phyloP scores from a whole-genome alignment of 2,888 invertebrate species.

The Caenorhabditis uteleia region DNA sequence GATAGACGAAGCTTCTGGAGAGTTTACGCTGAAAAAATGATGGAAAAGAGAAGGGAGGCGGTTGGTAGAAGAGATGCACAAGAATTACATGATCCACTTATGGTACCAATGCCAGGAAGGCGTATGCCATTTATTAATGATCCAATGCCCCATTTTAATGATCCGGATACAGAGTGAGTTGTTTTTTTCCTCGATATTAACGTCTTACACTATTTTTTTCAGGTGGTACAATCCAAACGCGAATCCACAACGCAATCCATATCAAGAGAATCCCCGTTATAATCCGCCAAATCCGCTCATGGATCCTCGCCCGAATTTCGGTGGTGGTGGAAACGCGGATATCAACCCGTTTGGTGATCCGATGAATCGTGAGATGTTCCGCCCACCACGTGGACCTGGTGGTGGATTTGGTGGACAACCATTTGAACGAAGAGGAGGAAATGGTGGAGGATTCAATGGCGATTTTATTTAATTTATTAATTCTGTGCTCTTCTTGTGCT shows the following conservation, averaged over 20 bases:
- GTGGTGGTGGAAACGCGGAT: conserved; percentile 5
- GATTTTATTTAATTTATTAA: neutral
- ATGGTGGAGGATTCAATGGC: conserved; percentile 16
- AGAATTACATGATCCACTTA: too few species aligned
- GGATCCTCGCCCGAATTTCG: neutral
- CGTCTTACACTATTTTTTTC: too few species aligned
- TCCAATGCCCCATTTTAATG: too few species aligned
- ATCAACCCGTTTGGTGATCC: conserved; percentile 16
- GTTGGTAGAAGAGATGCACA: too few species aligned
- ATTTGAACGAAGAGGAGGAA: conserved; percentile 15
- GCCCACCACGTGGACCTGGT: conserved; percentile 18
- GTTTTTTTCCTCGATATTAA: neutral
- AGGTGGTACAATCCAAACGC: too few species aligned
- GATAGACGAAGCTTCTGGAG: too few species aligned
- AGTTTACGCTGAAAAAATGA: too few species aligned
- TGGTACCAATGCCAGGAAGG: too few species aligned
- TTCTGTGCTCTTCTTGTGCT: neutral
- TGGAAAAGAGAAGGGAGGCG: too few species aligned
- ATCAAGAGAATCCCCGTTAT: conserved; percentile 4
- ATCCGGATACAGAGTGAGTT: conserved; percentile 22
- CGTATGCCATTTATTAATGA: too few species aligned
- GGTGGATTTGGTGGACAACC: conserved; percentile 22
- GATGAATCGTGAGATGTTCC: conserved; percentile 5
- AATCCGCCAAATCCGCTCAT: neutral
- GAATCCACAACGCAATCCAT: too few species aligned